phyloP scores from a whole-genome alignment of 1,140 invertebrate species.

The Caerostris extrusa region DNA sequence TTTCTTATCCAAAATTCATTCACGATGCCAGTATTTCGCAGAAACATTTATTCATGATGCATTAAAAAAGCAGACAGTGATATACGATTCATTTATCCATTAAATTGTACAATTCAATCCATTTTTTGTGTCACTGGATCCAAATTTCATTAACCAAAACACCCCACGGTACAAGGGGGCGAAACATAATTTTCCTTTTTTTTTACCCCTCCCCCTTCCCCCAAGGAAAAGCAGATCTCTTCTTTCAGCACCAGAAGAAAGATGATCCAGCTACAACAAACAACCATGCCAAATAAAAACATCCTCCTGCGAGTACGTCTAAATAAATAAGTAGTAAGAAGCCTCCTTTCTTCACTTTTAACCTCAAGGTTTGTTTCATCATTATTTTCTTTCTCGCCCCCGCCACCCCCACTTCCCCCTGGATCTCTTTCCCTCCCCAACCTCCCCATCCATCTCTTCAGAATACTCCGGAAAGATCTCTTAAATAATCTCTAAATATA shows the following conservation, averaged over 20 bases:
- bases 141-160: background rate
- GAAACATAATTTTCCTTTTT: background rate
- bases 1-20: too few species aligned
- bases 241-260: background rate
- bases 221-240: background rate
- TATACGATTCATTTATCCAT: background rate
- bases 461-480: constrained; percentile 34
- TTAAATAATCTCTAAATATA: constrained; percentile 61
- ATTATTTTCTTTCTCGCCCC: constrained; percentile 3
- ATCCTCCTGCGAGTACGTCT: background rate
- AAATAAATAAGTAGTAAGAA: constrained; percentile 26
- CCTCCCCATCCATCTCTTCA: background rate
- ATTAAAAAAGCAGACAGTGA: background rate
- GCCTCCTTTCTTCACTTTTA: constrained; percentile 13
- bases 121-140: background rate
- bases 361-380: constrained; percentile 13
- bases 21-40: too few species aligned
- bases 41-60: too few species aligned
- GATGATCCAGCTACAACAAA: background rate
- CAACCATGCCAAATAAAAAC: background rate
- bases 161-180: background rate
- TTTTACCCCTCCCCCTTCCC: background rate
- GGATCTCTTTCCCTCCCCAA: background rate
- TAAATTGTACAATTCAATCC: background rate
- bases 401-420: background rate